Percentiles rank a stretch among this genome's conserved stretches.
These are phyloP conservation scores for Paramormyrops hopkinsi DNA, from an alignment of 2,797 vertebrate species.

Conservation along the genomic window DNA sequence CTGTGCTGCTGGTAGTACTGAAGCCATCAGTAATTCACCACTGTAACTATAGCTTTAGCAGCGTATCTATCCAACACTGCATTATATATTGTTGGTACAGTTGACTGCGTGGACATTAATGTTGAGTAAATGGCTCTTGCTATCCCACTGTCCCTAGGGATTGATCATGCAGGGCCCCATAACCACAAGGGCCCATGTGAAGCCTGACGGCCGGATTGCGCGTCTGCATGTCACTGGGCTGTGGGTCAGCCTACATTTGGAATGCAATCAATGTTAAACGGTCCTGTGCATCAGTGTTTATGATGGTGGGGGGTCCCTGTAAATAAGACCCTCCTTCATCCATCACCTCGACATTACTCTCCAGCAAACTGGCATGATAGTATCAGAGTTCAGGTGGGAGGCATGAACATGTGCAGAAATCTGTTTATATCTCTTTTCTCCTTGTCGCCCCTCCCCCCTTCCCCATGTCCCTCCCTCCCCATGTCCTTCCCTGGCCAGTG, in stretches of 20 bases:
- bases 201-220: neutral
- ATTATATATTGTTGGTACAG: neutral
- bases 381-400: neutral
- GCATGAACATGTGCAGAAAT: neutral
- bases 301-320: constrained; percentile 31
- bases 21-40: neutral
- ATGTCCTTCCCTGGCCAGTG: neutral
- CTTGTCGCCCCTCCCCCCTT: too few species aligned
- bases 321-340: constrained; percentile 53
- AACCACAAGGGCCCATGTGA: neutral
- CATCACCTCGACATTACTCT: constrained; percentile 37
- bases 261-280: constrained; percentile 38
- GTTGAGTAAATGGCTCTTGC: neutral
- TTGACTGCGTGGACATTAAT: neutral
- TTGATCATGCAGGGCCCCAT: neutral
- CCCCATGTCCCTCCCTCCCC: too few species aligned
- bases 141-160: neutral
- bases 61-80: neutral
- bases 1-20: neutral
- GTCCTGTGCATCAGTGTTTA: constrained; percentile 24
- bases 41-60: neutral
- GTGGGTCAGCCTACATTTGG: constrained; percentile 40
- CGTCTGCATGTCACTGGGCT: constrained; percentile 34
- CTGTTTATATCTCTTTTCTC: neutral
- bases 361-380: neutral